phyloP scores from a whole-genome alignment of 2,888 invertebrate genomes.

The Ochropleura leucogaster region DNA sequence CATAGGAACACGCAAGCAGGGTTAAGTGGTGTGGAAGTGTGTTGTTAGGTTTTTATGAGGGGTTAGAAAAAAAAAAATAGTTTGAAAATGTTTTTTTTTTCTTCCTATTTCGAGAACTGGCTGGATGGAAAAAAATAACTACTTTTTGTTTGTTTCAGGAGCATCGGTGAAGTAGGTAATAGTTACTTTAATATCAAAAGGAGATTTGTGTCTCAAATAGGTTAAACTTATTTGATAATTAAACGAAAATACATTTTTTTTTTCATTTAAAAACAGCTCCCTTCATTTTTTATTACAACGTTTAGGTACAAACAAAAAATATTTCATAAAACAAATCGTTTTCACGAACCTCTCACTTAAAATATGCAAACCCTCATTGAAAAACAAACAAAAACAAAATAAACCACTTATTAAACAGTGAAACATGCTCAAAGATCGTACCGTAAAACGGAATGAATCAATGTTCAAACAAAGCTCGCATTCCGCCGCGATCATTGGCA shows the following conservation, averaged over 20 bases:
- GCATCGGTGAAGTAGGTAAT: background rate
- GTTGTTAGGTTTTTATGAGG: constrained; percentile 31
- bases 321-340: constrained; percentile 6
- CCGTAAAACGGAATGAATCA: constrained; percentile 61
- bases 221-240: background rate
- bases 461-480: constrained; percentile 60
- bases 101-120: background rate
- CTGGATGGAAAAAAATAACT: background rate
- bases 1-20: constrained; percentile 67
- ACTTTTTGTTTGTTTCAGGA: background rate
- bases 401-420: constrained; percentile 46
- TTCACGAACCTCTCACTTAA: background rate
- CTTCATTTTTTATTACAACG: background rate
- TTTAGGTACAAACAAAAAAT: background rate
- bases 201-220: background rate
- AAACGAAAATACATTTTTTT: too few species aligned
- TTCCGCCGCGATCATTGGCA: constrained; percentile 69
- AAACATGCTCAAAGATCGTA: constrained; percentile 44
- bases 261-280: background rate
- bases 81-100: background rate
- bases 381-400: constrained; percentile 42
- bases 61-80: constrained; percentile 3
- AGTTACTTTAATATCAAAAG: background rate
- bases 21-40: constrained; percentile 43
- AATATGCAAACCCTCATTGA: constrained; percentile 21